Evolutionary conservation across 2,888 invertebrate genomes (phyloP), one percentile per base, ranked within the genome.

Genomic region (Acleris laterana): DNA sequence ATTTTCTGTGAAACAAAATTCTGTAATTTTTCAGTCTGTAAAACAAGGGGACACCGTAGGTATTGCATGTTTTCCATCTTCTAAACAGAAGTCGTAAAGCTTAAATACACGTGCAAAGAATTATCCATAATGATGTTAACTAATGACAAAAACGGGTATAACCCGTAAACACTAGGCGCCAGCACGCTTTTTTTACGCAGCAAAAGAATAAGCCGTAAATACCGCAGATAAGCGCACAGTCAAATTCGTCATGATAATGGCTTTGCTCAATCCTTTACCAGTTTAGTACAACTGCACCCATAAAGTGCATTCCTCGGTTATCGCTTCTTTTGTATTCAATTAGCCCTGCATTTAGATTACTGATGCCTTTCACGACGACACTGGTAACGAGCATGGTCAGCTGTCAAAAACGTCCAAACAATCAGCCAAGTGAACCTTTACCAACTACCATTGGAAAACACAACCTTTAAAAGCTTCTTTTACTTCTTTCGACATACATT

Each of bases 341-440:
- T 93, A 92, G 91, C 90, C 86, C 89, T 90, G 90, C 88, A 87
- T 90, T 90, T 88, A 84, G 88, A 87, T 90, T 86, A 87, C 88
- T 76, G 89, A 87, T 89, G 87, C 90, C 92, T 90, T 90, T 90
- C 90, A 89, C 88, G 90, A 87, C 81, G 84, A 90, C 90, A 89
- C 84, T 88, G 89, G 89, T 92, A 92, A 92, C 92, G 84, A 92
- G 89, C 87, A 79, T 88, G 92, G 92, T 91, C 92, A 90, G 87
- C 93, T 93, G 93, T 93, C 92, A 93, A 92, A 38, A 89, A 89
- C 80, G 88, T 93, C 92, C 89, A 90, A 92, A 92, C 85, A 91
- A 90, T 92, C 92, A 90, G 81, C 85, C 82, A 53, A 46, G 77
- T 74, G 74, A 74, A 73, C 74, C 77, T 74, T 68, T 74, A 79